phyloP scores from a whole-genome alignment of 1,140 invertebrate species.

The Neelides sp. region DNA sequence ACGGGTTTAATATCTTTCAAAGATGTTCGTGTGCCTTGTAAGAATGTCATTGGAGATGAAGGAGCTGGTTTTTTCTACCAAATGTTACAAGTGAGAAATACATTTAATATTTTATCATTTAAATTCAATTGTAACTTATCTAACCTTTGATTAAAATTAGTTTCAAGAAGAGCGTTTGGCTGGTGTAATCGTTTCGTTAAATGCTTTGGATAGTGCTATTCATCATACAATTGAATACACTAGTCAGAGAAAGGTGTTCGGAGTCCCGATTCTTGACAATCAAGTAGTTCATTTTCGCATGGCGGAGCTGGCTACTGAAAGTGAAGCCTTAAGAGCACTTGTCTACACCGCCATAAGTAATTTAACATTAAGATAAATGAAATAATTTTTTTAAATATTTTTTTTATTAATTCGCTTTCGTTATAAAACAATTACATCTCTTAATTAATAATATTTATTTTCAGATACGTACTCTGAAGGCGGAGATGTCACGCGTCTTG shows the following conservation, averaged over 20 bases:
- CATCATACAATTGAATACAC: constrained; percentile 43
- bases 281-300: constrained; percentile 44
- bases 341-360: constrained; percentile 38
- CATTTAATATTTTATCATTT: background rate
- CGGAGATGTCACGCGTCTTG: constrained; percentile 44
- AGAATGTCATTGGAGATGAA: constrained; percentile 47
- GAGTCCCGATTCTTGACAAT: constrained; percentile 41
- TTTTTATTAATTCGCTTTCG: no score
- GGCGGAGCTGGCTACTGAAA: constrained; percentile 45
- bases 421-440: background rate
- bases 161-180: constrained; percentile 47
- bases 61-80: constrained; percentile 48
- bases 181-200: constrained; percentile 36
- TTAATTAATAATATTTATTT: constrained; percentile 10
- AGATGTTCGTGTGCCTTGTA: constrained; percentile 43
- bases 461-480: constrained; percentile 39
- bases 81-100: constrained; percentile 42
- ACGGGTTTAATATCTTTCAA: constrained; percentile 50
- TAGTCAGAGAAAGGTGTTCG: constrained; percentile 40
- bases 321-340: constrained; percentile 42
- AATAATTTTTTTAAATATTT: no score
- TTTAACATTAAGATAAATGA: constrained; percentile 3
- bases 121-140: background rate
- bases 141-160: constrained; percentile 9
- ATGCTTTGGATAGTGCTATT: constrained; percentile 38